phyloP scores from a whole-genome alignment of 2,113 vertebrate genomes.

The Misgurnus mizolepis region DNA sequence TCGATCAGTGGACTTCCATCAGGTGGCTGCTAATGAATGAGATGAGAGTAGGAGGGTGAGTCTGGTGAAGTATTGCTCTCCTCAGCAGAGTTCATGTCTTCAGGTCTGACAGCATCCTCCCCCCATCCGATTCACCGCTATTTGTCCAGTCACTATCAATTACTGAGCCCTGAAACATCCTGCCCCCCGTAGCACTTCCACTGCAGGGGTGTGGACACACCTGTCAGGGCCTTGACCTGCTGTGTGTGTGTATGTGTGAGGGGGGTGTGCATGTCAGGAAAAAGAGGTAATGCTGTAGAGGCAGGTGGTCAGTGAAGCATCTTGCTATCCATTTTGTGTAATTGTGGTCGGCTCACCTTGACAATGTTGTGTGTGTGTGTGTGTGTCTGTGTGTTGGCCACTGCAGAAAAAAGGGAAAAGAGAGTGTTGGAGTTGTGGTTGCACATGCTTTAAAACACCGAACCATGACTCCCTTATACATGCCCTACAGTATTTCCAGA shows the following conservation, averaged over 20 bases:
- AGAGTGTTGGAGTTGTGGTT: not conserved
- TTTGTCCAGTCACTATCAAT: conserved; percentile 51
- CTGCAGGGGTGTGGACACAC: conserved; percentile 51
- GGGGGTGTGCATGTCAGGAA: conserved; percentile 5
- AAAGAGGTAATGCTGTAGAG: conserved; percentile 2
- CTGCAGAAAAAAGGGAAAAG: not conserved
- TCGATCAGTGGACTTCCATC: conserved; percentile 50
- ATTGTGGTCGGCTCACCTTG: conserved; percentile 23
- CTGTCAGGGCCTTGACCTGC: conserved; percentile 43
- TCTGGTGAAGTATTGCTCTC: conserved; percentile 43
- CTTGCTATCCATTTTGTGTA: conserved; percentile 26
- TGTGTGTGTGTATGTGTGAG: conserved; percentile 13
- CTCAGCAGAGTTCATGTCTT: conserved; percentile 46
- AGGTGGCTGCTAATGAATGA: conserved; percentile 52
- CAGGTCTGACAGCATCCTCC: conserved; percentile 36
- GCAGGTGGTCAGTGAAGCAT: conserved; percentile 26
- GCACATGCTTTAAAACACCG: too few species aligned
- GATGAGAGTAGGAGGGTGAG: conserved; percentile 18
- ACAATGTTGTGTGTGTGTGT: not conserved
- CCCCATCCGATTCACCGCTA: conserved; percentile 28
- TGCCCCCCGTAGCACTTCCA: not conserved
- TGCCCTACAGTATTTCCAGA: too few species aligned
- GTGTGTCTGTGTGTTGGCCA: not conserved
- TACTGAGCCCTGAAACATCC: conserved; percentile 17
- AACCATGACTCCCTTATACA: too few species aligned